phyloP scores from a whole-genome alignment of 2,888 invertebrate genomes.

The Danaus chrysippus region DNA sequence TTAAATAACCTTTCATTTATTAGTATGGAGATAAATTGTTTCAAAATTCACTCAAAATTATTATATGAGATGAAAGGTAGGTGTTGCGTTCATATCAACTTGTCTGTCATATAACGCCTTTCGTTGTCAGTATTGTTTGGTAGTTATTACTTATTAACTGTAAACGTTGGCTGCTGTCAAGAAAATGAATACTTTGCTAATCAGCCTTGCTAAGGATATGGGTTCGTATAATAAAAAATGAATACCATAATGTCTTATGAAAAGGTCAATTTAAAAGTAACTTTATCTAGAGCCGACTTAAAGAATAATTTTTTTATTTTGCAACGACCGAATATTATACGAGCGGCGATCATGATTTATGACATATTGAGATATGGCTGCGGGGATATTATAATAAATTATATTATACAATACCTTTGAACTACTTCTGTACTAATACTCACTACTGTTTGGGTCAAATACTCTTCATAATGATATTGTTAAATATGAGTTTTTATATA shows the following conservation, averaged over 20 bases:
- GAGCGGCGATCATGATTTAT: too few species aligned
- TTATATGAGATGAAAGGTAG: conserved; percentile 42
- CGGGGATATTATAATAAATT: too few species aligned
- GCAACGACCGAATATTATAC: conserved; percentile 36
- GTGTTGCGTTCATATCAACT: conserved; percentile 48
- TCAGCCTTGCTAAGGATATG: conserved; percentile 5
- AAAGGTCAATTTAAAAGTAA: not conserved
- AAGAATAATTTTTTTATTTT: conserved; percentile 56
- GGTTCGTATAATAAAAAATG: not conserved
- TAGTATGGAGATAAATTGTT: too few species aligned
- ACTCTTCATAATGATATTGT: not conserved
- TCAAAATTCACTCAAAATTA: conserved; percentile 10
- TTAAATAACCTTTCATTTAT: not conserved
- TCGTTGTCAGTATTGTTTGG: conserved; percentile 57
- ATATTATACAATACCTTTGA: too few species aligned
- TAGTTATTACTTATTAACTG: conserved; percentile 45
- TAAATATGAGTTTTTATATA: not conserved
- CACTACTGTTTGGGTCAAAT: too few species aligned
- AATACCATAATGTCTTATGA: conserved; percentile 16
- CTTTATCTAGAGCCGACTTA: conserved; percentile 38
- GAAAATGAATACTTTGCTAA: conserved; percentile 15
- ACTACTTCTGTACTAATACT: too few species aligned
- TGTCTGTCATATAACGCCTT: conserved; percentile 38
- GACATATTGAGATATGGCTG: too few species aligned
- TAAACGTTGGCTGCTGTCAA: conserved; percentile 32